Evolutionary conservation across 1,140 invertebrate species (phyloP), one percentile per base, ranked within the genome.

Genomic region (Drosophila pseudoananassae): DNA sequence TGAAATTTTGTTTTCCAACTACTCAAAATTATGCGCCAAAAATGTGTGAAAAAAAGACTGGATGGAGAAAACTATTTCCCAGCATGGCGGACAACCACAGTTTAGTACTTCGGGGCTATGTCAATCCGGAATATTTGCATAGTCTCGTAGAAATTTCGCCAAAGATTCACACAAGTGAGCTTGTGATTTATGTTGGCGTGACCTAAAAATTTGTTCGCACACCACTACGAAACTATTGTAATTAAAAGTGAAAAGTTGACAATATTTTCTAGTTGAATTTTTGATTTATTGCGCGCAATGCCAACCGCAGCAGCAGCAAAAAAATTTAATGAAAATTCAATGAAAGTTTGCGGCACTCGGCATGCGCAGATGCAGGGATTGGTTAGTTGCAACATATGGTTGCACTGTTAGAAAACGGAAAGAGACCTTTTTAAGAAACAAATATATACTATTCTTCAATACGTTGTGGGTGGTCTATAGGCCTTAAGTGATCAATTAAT

Each of bases 211-310:
- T 79, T 29, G 27, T 33, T 33, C 58, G 31, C 56, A 56, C 40
- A 43, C 40, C 56, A 57, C 76, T 52, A 49, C 58, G 27, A 73
- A 87, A 88, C 82, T 43, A 43, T 43, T 43, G 40, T 87, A 87
- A 87, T 87, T 87, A 87, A 87, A 87, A 87, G 83, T 78, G 83
- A 87, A 88, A 87, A 87, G 83, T 87, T 88, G 82, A 87, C 80
- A 83, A 78, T 78, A 87, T 87, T 87, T 66, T 53, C 60, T 63
- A 82, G 78, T 65, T 78, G 27, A 76, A 73, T 76, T 85, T 83
- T 78, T 85, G 74, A 85, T 85, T 85, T 85, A 87, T 85, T 56
- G 83, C 65, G 60, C 45, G 59, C 65, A 75, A 68, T 83, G 49
- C 56, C 61, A 69, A 80, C 80, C 80, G 58, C 80, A 85, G 59